Conservation (phyloP, 1,140 invertebrate genomes). For the Apolygus lucorum region DNA sequence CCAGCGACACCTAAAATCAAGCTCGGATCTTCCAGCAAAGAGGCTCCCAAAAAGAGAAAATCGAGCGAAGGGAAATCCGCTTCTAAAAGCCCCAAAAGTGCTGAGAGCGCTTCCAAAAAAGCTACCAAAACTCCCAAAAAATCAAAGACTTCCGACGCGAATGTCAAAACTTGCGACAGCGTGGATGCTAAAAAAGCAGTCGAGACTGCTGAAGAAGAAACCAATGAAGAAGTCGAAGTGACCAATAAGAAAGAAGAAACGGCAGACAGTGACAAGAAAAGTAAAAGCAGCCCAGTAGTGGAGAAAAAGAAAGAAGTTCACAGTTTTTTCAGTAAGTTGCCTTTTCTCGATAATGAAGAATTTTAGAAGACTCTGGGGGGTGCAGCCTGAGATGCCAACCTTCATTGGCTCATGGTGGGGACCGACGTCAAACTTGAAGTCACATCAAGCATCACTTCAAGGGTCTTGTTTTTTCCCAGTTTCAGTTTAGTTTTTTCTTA, state of each 20-base stretch:
- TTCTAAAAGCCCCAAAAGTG: background rate
- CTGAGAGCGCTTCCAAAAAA: background rate
- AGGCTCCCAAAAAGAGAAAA: background rate
- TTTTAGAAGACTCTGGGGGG: too few relatives aligned
- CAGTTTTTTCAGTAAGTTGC: conserved; percentile 15
- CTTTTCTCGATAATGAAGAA: too few relatives aligned
- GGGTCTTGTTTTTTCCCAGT: background rate
- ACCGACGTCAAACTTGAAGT: background rate
- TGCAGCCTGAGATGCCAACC: too few relatives aligned
- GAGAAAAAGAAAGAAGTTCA: conserved; percentile 19
- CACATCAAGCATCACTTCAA: background rate
- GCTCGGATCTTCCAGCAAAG: background rate
- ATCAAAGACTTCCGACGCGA: conserved; percentile 7
- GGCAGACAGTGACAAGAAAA: background rate
- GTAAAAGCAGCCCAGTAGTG: background rate
- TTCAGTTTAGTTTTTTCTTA: background rate
- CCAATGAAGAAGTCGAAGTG: conserved; percentile 7
- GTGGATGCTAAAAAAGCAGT: conserved; percentile 14
- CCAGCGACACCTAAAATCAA: too few relatives aligned
- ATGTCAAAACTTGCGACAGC: conserved; percentile 10
- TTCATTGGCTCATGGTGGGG: background rate
- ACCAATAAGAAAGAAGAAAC: conserved; percentile 13
- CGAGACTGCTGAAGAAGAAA: background rate
- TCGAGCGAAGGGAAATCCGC: background rate
- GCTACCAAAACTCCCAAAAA: conserved; percentile 7